phyloP scores from a whole-genome alignment of 2,888 invertebrate species.

The Cremastinae sp. region DNA sequence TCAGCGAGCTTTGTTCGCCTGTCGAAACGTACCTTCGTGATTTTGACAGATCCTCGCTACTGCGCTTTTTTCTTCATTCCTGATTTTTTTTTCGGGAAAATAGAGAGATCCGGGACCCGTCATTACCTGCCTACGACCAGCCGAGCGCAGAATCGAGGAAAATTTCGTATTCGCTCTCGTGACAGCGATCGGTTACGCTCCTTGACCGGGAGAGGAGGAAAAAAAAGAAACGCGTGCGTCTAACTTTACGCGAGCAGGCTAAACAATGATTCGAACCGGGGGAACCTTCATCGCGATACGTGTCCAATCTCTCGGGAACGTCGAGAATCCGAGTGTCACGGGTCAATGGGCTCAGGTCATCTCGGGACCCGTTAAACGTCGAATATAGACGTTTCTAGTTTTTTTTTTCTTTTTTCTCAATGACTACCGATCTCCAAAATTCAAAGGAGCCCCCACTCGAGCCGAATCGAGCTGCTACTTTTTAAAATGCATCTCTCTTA shows the following conservation, averaged over 20 bases:
- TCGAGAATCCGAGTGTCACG: slow-evolving; percentile 40
- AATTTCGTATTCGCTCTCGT: slow-evolving; percentile 39
- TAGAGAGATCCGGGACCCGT: slow-evolving; percentile 30
- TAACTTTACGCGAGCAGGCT: slow-evolving; percentile 48
- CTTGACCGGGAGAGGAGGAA: slow-evolving; percentile 34
- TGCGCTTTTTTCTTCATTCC: slow-evolving; percentile 57
- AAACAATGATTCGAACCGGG: slow-evolving; percentile 2
- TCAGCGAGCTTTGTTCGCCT: slow-evolving; percentile 71
- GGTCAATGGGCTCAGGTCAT: slow-evolving; percentile 31
- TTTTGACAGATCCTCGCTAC: slow-evolving; percentile 69
- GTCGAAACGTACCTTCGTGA: slow-evolving; percentile 69
- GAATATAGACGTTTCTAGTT: slow-evolving; percentile 18
- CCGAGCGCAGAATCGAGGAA: slow-evolving; percentile 37
- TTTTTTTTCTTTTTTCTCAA: slow-evolving; percentile 8
- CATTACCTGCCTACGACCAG: slow-evolving; percentile 50
- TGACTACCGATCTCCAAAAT: neutral
- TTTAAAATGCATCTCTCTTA: neutral
- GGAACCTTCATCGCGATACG: slow-evolving; percentile 22
- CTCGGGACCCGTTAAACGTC: slow-evolving; percentile 1
- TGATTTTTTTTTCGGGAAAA: slow-evolving; percentile 38
- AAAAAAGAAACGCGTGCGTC: no score
- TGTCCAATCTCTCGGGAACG: slow-evolving; percentile 10
- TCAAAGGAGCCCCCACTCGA: no score
- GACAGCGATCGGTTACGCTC: slow-evolving; percentile 58
- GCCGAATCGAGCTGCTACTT: slow-evolving; percentile 15